Base-by-base conservation (phyloP, 2,113 vertebrate species). In the Pelecanus crispus region DNA sequence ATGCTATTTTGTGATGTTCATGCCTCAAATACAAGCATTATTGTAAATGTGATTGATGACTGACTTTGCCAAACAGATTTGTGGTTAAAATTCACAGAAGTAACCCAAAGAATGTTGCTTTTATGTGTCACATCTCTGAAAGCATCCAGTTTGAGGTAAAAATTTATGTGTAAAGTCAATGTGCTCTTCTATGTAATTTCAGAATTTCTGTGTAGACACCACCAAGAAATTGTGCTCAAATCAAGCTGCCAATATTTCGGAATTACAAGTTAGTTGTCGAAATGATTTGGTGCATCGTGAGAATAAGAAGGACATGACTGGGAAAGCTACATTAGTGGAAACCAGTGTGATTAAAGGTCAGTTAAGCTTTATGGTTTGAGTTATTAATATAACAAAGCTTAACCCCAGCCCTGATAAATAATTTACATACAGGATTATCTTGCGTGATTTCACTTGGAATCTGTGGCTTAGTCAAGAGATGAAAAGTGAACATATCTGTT, bases 151-250 rank as follows among this genome's bases (percentile, higher is more conserved):
- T 84, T 88, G 89, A 21, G 78, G 74, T 82, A 91, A 94, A 28
- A 72, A 72, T 93, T 94, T 97, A 83, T 42, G 56, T n/a, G 62
- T 92, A 52, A 92, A 95, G 58, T 87, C 75, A 81, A 59, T 93
- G 79, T 53, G 32, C 22, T 95, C 12, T 88, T 93, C 82, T 74
- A 4, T 98, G 68, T 97, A 89, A 94, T 98, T 98, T 97, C 97
- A 98, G 98, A 97, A 73, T 94, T 93, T 93, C 82, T 94, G 20
- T 34, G 10, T 70, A 90, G 95, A 96, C 32, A 58, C 61, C 87
- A 47, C 71, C 82, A 97, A 95, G 95, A 97, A 94, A 66, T 47
- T 40, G 32, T 52, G 61, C 58, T 77, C 90, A 45, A 66, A 71
- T 93, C 91, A 93, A 94, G 75, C 49, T 72, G 53, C 70, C 5